Base-by-base conservation (phyloP, 1,140 invertebrate genomes). In the Ctenoplectra terminalis region DNA sequence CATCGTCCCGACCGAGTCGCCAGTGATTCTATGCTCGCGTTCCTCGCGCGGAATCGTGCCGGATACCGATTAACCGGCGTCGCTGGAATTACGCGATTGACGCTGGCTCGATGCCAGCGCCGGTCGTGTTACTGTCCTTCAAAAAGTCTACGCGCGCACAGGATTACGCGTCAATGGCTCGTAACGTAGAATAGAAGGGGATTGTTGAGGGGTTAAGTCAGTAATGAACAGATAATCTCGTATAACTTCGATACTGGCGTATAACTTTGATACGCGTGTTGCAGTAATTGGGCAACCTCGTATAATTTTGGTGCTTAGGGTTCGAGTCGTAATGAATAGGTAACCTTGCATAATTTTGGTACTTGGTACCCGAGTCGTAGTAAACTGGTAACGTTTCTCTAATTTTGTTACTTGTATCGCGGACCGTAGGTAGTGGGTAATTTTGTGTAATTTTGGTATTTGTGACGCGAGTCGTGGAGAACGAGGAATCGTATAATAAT, bases 1-100 rank as follows among this genome's bases (percentile, higher is more conserved):
- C 73, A 75, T 64, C 74, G 52, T 54, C 69, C 69, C 66, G 60
- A 50, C 34, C 64, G 83, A 79, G 46, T 60, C 67, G 76, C 20
- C 34, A n/a, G 77, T 48, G 48, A 54, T 78, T 69, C 40, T n/a
- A 60, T 50, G 69, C 50, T 34, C 69, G 9, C 29, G 34, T 4
- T 40, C 15, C 40, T 78, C 40, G 26, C 66, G 52, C 75, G 52
- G 52, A 58, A 71, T 34, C 67, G 26, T 31, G n/a, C 6, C 40
- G 17, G 31, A 17, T 61, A 63, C 54, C 76, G 76, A 79, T 72
- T 72, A 71, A 72, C 43, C 76, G 67, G 40, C 26, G 20, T 54
- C 31, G 50, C n/a, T 60, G 54, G 66, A 69, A 77, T 69, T 69
- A 46, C 74, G 63, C 43, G 64, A 61, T 46, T 64, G 74, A 46